Conservation (phyloP, 64 coral and sea anemone genomes). For the Astreopora myriophthalma region DNA sequence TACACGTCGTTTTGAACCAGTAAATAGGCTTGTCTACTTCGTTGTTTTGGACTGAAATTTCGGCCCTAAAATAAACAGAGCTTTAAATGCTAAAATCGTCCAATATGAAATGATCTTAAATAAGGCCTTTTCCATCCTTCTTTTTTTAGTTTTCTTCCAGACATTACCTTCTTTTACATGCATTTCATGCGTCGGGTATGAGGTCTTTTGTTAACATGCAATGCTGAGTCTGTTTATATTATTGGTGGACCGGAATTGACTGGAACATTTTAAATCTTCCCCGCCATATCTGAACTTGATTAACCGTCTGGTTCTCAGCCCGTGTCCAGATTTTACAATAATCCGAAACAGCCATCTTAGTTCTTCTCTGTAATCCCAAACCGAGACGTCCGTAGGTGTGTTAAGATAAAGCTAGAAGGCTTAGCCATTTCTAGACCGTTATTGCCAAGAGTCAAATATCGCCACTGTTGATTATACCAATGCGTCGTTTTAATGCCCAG, state of each 20-base stretch:
- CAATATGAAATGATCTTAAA: too few relatives aligned
- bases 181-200: background rate
- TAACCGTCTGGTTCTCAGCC: background rate
- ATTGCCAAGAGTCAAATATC: background rate
- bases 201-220: background rate
- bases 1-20: background rate
- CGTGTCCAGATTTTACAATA: background rate
- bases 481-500: background rate
- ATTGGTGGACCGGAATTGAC: background rate
- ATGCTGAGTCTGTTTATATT: background rate
- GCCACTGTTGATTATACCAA: background rate
- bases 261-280: background rate
- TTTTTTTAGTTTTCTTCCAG: too few relatives aligned
- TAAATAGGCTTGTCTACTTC: too few relatives aligned
- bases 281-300: background rate
- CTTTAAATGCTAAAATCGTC: too few relatives aligned
- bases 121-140: too few relatives aligned
- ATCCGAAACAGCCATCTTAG: conserved; percentile 7
- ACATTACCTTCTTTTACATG: too few relatives aligned
- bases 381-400: background rate
- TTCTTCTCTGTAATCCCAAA: background rate
- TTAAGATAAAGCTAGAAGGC: conserved; percentile 13
- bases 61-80: too few relatives aligned
- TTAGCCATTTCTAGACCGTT: background rate
- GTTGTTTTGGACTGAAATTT: too few relatives aligned